Conservation (phyloP, 2,797 vertebrate genomes). For the Sparus aurata region DNA sequence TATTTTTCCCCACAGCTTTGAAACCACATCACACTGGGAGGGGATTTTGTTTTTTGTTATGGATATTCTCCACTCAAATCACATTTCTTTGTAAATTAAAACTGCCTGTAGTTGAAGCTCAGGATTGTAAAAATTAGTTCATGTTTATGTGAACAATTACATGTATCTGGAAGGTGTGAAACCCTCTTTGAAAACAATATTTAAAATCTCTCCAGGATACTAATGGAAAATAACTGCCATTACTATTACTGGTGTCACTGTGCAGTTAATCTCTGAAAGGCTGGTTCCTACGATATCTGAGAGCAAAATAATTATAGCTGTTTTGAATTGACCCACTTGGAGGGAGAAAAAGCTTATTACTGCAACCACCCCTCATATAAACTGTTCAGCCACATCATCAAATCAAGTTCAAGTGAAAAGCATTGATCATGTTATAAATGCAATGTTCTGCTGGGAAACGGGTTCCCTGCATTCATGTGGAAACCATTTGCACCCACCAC, state of each 20-base stretch:
- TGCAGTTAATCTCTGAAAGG: too few species aligned
- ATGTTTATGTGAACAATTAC: constrained; percentile 5
- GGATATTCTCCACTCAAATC: background rate
- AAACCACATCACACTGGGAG: background rate
- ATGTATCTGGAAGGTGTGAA: background rate
- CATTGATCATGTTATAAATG: too few species aligned
- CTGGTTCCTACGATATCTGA: background rate
- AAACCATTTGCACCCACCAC: too few species aligned
- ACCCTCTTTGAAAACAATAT: constrained; percentile 4
- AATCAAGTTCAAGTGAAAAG: too few species aligned
- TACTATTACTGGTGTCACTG: background rate
- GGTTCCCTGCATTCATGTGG: too few species aligned
- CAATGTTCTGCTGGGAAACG: too few species aligned
- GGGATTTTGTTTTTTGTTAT: background rate
- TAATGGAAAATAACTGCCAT: background rate
- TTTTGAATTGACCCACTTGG: background rate
- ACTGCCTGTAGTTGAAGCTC: background rate
- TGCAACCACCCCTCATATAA: too few species aligned
- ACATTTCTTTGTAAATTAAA: background rate
- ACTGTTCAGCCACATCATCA: too few species aligned
- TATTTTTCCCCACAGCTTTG: background rate
- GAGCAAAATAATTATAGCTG: background rate
- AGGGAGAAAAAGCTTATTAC: background rate
- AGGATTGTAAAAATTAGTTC: background rate
- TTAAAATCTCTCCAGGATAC: background rate